Base-by-base conservation (phyloP, 2,113 vertebrate species). In the Caranx melampygus region DNA sequence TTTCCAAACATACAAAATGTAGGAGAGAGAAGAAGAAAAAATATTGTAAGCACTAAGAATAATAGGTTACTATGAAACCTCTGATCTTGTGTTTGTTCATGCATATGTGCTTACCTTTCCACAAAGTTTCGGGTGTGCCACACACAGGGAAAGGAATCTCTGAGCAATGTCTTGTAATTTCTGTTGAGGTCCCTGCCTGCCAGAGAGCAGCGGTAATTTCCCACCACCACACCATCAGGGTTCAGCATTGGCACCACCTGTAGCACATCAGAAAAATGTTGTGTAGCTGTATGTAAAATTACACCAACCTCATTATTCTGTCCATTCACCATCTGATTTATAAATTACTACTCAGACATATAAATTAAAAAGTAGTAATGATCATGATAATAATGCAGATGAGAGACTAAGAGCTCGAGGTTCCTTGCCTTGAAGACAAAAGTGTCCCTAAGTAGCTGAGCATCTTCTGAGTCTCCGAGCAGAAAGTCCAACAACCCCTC, bases 161-260 rank as follows among this genome's bases (percentile, higher is more conserved):
- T 94, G 40, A 96, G 90, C 0, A 84, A 21, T 0, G 92, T 96
- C 42, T 90, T 89, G 10, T 98, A 99, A 59, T 96, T 95, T 52
- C 98, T 93, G 92, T 98, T 99, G 87, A 97, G 94, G 82, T 99
- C 97, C 0, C 91, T 89, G 47, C 97, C 97, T 0, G 94, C 92
- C 87, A 99, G 69, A 0, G 97, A 98, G 83, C 97, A 99, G 61
- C 97, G 95, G 26, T 97, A 97, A 81, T 98, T 98, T 1, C 98
- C 97, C 68, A 98, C 97, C 18, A 99, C 95, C 42, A 99, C 97
- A 0, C 97, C 97, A 0, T 99, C 97, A 0, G 97, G 98, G 73
- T 99, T 99, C 81, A 99, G 92, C 97, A 99, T 98, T 0, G 97
- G 98, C 34, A 99, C 94, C 86, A 98, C 95, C 94, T 95, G 71